Evolutionary conservation across 1,140 invertebrate genomes (phyloP), one percentile per base, ranked within the genome.

Genomic region (Heliconius himera): DNA sequence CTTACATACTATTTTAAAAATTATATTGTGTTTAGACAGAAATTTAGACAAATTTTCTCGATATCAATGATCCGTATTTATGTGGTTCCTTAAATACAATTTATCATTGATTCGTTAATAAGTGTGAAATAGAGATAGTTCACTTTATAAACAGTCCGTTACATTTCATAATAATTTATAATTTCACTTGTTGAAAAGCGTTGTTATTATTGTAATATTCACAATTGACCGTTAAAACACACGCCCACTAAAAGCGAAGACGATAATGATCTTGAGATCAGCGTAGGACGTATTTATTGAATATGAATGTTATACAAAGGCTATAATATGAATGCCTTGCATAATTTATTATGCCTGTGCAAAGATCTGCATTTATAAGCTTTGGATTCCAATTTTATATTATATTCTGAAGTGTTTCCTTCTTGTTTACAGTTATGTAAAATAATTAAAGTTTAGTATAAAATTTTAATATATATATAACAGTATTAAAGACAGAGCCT

Each of bases 221-320:
- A 91, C 88, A 89, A 88, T 87, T 85, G 84, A 84, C 87, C 85
- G 88, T 92, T 88, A 90, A 88, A 91, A 90, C 80, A 84, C 66
- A 85, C 91, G 81, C 91, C 91, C 85, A 93, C 91, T 84, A 74
- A 38, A 41, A 79, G 83, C 87, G 83, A 78, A 88, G 83, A 81
- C 86, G 88, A 90, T 93, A 93, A 93, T 94, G 93, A 92, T 93
- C 90, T 92, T 89, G 87, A 87, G 89, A 87, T 88, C 86, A 77
- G 89, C 90, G 91, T 94, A 91, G 91, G 91, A 88, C 83, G 91
- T 86, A 89, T 91, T 92, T 91, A 91, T 93, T 89, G 87, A 82
- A 87, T 90, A 77, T 78, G 66, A 81, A 60, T 78, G 71, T 70
- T 80, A 74, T 66, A 74, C 56, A 38, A 70, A 36, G 18, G 18